Percentiles rank a stretch among this genome's conserved stretches.
Conservation (phyloP, 1,140 invertebrate species). For the Drosophila saltans region DNA sequence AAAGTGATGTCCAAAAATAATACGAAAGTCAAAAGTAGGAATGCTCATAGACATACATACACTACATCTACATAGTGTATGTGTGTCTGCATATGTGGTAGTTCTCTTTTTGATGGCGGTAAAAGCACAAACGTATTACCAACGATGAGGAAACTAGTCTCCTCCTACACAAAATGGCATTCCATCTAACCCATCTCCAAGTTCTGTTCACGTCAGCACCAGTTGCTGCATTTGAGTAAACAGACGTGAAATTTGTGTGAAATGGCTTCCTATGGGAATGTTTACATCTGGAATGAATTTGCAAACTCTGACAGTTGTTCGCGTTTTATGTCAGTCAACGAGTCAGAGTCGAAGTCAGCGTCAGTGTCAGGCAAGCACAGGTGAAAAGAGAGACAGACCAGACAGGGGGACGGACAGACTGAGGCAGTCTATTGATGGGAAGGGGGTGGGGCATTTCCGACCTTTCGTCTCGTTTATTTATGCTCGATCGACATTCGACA, state of each 20-base stretch:
- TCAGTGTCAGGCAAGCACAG: constrained; percentile 50
- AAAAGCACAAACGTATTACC: constrained; percentile 42
- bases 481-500: constrained; percentile 43
- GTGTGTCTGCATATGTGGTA: not conserved
- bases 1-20: constrained; percentile 28
- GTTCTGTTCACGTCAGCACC: constrained; percentile 43
- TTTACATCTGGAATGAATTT: constrained; percentile 76
- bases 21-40: constrained; percentile 46
- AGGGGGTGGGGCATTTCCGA: constrained; percentile 24
- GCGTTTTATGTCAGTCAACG: constrained; percentile 68
- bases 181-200: not conserved
- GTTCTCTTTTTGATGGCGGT: constrained; percentile 40
- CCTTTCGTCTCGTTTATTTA: constrained; percentile 51
- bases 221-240: constrained; percentile 68
- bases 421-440: not conserved
- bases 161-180: constrained; percentile 1
- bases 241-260: constrained; percentile 70
- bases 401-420: constrained; percentile 2
- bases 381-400: constrained; percentile 27
- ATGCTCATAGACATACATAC: constrained; percentile 15
- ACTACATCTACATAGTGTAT: no score
- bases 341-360: constrained; percentile 49
- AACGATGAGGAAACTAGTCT: constrained; percentile 23
- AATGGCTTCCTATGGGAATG: constrained; percentile 71
- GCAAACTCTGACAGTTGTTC: constrained; percentile 70